Base-by-base conservation (phyloP, 2,113 vertebrate species). In the Aviceda subcristata region DNA sequence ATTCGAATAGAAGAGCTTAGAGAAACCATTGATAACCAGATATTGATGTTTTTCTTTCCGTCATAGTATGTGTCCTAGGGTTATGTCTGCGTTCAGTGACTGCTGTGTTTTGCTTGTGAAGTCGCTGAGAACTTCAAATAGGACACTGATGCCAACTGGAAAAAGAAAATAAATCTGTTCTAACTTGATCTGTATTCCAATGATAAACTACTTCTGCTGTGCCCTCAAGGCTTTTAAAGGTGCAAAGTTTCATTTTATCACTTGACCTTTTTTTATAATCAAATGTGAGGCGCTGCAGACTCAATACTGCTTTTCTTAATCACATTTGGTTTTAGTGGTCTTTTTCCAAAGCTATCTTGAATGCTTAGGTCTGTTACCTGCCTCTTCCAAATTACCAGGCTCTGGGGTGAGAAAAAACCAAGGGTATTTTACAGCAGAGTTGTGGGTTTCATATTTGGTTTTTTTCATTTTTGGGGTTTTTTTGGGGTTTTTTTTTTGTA, bases 231-330 rank as follows among this genome's bases (percentile, higher is more conserved):
- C 83, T 69, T 92, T 64, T 43, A 67, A 78, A 80, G 91, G 84
- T 85, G 77, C 39, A 36, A 76, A 90, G 66, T 43, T 96, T 94
- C 87, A 94, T 89, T 97, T 96, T 91, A 90, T 76, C 90, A 26
- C 89, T 96, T 95, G 94, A 91, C 77, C 63, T 96, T 95, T 94
- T 55, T 67, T 23, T 90, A 3, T 86, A 93, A 93, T 94, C 41
- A 15, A 69, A 92, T 94, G n/a, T 16, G 56, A 95, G 66, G 67
- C 10, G 15, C 46, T 91, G 64, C 62, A 76, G 81, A 62, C 69
- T 89, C 11, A 13, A 22, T 85, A 21, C 0, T 14, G 39, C 36
- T 34, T 83, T 75, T 45, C 60, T 19, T 5, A 88, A 86, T 88
- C 27, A 3, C 1, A 1, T 91, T 88, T 73, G 41, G 20, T 71